phyloP scores from a whole-genome alignment of 2,888 invertebrate genomes.

The Lepidocyrtoides sp. region DNA sequence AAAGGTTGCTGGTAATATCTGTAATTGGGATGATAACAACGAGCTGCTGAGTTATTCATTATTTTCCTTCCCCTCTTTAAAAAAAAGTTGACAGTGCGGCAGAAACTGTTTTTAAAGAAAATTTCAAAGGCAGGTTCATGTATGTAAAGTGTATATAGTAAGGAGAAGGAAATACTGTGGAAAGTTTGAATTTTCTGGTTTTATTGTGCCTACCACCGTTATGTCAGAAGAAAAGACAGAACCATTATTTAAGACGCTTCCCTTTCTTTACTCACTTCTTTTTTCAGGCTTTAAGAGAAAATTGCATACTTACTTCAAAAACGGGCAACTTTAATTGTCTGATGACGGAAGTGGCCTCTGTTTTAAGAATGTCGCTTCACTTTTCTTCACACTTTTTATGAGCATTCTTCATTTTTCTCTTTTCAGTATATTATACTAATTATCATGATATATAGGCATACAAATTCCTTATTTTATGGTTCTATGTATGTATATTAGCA shows the following conservation, averaged over 20 bases:
- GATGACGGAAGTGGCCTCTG: conserved; percentile 63
- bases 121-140: no score
- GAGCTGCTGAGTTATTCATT: conserved; percentile 71
- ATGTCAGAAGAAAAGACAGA: neutral
- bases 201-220: neutral
- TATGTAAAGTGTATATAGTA: neutral
- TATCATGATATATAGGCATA: neutral
- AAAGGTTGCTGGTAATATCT: conserved; percentile 64
- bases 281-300: neutral
- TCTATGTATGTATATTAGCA: no score
- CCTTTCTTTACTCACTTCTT: neutral
- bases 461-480: no score
- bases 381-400: conserved; percentile 61
- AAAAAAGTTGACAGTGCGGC: neutral
- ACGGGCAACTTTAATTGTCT: conserved; percentile 70
- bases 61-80: conserved; percentile 37
- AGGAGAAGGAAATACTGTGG: neutral
- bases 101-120: no score
- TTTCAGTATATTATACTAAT: no score
- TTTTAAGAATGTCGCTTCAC: conserved; percentile 66
- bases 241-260: conserved; percentile 13
- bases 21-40: conserved; percentile 73
- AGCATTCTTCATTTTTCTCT: conserved; percentile 51
- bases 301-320: neutral
- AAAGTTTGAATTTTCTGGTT: neutral